Conservation (phyloP, 2,888 invertebrate genomes). For the Prenolepis imparis region DNA sequence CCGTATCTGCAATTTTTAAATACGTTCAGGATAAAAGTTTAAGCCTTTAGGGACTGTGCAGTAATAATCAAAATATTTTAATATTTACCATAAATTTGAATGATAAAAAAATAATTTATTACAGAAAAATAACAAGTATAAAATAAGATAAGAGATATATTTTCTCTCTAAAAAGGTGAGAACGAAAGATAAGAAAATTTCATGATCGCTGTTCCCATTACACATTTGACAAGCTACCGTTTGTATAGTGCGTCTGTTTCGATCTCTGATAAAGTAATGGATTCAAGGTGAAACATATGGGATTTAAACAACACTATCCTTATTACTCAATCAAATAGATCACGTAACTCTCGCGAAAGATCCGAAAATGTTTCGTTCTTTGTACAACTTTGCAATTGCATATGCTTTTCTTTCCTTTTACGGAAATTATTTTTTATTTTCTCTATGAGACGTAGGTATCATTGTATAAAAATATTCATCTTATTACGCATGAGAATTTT, state of each 20-base stretch:
- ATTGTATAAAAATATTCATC: not conserved
- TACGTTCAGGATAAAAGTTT: not conserved
- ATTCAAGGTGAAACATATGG: conserved; percentile 32
- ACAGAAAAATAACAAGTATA: not conserved
- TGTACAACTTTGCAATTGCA: too few relatives aligned
- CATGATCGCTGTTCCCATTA: not conserved
- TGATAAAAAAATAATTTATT: not conserved
- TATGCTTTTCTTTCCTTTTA: not conserved
- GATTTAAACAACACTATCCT: conserved; percentile 21
- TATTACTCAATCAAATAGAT: conserved; percentile 13
- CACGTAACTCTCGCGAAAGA: not conserved
- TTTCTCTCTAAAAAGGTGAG: not conserved
- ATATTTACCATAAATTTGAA: not conserved
- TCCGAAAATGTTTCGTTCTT: not conserved
- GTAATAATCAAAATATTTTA: not conserved
- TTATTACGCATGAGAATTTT: not conserved
- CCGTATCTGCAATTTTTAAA: conserved; percentile 65
- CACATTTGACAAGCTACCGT: conserved; percentile 25
- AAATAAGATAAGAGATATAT: not conserved
- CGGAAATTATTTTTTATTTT: too few relatives aligned
- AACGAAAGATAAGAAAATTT: not conserved
- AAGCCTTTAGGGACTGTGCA: not conserved
- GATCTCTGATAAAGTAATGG: conserved; percentile 42
- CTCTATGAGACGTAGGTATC: not conserved
- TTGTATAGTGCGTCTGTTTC: conserved; percentile 18